A percentile compares a stretch with the other conserved stretches of the same genome.
Conservation (phyloP, 2,888 invertebrate genomes). For the Nephrotoma flavescens region DNA sequence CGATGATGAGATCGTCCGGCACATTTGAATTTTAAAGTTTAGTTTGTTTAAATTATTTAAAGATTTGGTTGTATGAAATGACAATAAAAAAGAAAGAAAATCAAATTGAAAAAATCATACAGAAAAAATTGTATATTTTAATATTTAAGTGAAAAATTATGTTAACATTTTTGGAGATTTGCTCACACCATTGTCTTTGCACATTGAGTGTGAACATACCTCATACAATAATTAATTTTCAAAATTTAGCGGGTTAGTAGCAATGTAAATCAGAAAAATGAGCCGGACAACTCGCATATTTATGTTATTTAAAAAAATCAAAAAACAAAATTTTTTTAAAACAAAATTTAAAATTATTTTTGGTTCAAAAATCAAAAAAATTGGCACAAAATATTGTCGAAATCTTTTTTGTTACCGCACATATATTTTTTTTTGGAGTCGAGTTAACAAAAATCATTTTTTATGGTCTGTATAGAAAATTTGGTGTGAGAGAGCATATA, state of each 20-base stretch:
- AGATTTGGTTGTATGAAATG: background rate
- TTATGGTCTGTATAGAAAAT: background rate
- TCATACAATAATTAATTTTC: background rate
- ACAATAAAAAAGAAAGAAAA: background rate
- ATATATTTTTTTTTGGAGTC: background rate
- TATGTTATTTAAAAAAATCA: background rate
- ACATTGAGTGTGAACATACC: background rate
- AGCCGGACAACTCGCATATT: constrained; percentile 3
- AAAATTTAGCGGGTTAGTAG: background rate
- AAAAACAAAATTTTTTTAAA: background rate
- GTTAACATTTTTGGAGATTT: background rate
- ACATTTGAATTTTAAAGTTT: background rate
- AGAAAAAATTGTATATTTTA: background rate
- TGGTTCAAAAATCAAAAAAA: constrained; percentile 2
- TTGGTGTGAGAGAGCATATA: background rate
- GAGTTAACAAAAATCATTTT: background rate
- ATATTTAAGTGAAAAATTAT: background rate
- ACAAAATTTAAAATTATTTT: background rate
- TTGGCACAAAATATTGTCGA: background rate
- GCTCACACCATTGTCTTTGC: background rate
- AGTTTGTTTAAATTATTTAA: background rate
- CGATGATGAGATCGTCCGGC: background rate
- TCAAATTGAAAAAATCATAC: background rate
- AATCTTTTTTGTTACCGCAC: background rate
- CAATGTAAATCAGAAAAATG: background rate